Evolutionary conservation across 35 echinoderm and acorn worm species (phyloP).

Genomic region (Lytechinus variegatus): DNA sequence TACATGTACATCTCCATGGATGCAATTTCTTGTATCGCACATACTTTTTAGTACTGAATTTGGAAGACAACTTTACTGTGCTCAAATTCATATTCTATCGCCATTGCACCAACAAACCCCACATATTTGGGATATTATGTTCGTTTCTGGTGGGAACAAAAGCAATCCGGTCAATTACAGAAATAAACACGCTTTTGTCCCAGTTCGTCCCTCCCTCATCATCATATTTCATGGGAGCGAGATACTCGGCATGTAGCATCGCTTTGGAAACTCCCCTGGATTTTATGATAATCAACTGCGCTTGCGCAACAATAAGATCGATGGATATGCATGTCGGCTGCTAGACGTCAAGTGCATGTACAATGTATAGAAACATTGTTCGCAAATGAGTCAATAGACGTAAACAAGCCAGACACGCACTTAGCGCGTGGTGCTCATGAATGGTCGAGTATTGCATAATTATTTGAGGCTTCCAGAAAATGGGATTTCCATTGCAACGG

Average conservation of each 20-base stretch:
- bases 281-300: background rate
- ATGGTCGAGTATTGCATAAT: background rate
- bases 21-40: background rate
- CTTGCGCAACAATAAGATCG: background rate
- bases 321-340: background rate
- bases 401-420: background rate
- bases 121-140: background rate
- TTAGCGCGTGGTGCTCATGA: background rate
- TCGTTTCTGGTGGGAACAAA: background rate
- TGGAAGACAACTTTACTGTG: background rate
- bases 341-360: background rate
- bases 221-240: background rate
- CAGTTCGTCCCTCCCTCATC: background rate
- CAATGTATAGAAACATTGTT: background rate
- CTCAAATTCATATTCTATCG: background rate
- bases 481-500: background rate
- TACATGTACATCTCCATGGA: too few relatives aligned
- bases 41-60: background rate
- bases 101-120: slow-evolving; percentile 7
- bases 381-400: background rate
- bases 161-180: background rate
- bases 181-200: background rate
- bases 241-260: background rate
- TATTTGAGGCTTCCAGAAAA: background rate
- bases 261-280: background rate